Conservation (phyloP, 92 coral and sea anemone species). For the Pocillopora meandrina region DNA sequence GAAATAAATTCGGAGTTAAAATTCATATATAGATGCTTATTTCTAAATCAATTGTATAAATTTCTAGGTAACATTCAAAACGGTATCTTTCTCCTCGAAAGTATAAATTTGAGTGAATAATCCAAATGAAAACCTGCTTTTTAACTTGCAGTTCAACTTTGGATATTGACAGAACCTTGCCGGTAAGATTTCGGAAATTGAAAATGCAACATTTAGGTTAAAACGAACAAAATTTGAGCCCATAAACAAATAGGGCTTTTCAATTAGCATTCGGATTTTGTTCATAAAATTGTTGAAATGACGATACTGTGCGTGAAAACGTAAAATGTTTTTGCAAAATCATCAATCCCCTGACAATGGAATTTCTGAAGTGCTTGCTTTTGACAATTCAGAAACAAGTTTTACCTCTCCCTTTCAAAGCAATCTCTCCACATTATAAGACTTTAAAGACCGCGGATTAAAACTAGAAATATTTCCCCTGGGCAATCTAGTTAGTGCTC, state of each 20-base stretch:
- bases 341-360: background rate
- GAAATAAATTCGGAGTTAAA: background rate
- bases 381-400: too few species aligned
- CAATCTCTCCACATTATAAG: too few species aligned
- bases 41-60: background rate
- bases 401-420: too few species aligned
- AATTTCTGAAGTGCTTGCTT: background rate
- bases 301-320: background rate
- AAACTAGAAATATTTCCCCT: too few species aligned
- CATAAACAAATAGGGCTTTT: background rate
- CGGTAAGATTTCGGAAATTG: background rate
- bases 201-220: slow-evolving; percentile 6
- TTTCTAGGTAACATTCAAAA: background rate
- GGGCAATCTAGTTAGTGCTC: too few species aligned
- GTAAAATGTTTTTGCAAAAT: background rate
- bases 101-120: background rate
- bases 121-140: background rate
- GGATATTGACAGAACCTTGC: background rate
- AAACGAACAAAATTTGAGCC: background rate
- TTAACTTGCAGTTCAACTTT: background rate
- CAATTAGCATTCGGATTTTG: background rate
- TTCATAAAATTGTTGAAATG: background rate
- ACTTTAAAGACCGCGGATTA: too few species aligned
- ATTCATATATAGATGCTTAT: background rate
- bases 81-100: background rate